These are phyloP conservation scores for Thalassoma bifasciatum DNA, from an alignment of 2,113 vertebrate genomes.

Conservation along the genomic window DNA sequence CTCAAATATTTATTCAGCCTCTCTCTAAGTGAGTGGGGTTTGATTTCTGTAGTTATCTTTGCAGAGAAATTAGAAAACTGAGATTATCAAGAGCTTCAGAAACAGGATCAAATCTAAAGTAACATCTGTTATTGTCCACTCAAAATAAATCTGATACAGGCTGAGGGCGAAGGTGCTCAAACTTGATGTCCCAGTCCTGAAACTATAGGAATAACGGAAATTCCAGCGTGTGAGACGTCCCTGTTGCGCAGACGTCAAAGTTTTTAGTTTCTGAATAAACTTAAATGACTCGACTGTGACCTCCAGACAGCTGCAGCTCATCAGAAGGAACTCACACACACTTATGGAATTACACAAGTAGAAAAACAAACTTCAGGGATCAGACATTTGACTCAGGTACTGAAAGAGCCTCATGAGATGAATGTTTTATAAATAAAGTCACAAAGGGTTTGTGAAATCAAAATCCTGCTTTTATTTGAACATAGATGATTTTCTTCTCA, in stretches of 20 bases:
- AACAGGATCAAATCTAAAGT: neutral
- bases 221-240: neutral
- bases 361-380: neutral
- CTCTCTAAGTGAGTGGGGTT: constrained; percentile 6
- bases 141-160: neutral
- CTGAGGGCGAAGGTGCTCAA: neutral
- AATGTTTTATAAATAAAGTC: neutral
- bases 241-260: neutral
- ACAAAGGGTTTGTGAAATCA: neutral
- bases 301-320: constrained; percentile 6
- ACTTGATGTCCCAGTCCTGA: neutral
- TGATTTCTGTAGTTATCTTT: constrained; percentile 9
- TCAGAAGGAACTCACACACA: neutral
- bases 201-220: neutral
- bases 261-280: constrained; percentile 30
- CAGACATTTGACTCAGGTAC: neutral
- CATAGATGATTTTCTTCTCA: too few relatives aligned
- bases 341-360: neutral
- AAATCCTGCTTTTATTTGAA: neutral
- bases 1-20: constrained; percentile 68
- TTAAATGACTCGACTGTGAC: neutral
- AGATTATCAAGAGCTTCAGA: neutral
- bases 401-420: neutral
- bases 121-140: neutral
- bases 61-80: neutral